Evolutionary conservation across 2,888 invertebrate genomes (phyloP), one percentile per base, ranked within the genome.

Genomic region (Nymphalis urticae): DNA sequence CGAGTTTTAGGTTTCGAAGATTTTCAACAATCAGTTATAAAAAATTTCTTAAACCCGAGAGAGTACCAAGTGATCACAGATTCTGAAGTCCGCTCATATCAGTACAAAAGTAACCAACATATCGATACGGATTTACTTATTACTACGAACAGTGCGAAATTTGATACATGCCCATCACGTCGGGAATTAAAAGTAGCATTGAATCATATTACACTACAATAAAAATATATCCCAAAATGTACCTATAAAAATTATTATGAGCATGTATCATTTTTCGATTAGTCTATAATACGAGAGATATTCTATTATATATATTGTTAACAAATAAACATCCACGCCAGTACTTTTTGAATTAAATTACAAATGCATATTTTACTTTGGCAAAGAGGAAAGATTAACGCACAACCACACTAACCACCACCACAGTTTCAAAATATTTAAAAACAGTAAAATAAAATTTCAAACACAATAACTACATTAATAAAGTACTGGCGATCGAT

Each of bases 61-160:
- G 92, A 92, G 92, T 92, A 92, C 92, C 89, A 91, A 86, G 89
- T 91, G 88, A 92, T 92, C 92, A 92, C 92, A 92, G 92, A 92
- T 92, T 90, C 82, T 85, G 88, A 90, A 80, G 77, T 86, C 90
- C 90, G 90, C 81, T 86, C 85, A 82, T 84, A 81, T 89, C 82
- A 79, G 88, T 86, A 88, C 86, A 86, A 85, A 85, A 86, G 85
- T 86, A 88, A 88, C 86, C 81, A 89, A 89, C 77, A 79, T 79
- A 78, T 79, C 80, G 85, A 86, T 85, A 89, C 90, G 89, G 89
- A 86, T 85, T 84, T 77, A 79, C 88, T 83, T 90, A 88, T 80
- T 79, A 83, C 87, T 89, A 89, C 76, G 63, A 76, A 76, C 72
- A 73, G 74, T 73, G 78, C 80, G 86, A 89, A 89, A 89, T 80